Conservation (phyloP, 2,113 vertebrate genomes). For the Pterocles gutturalis region DNA sequence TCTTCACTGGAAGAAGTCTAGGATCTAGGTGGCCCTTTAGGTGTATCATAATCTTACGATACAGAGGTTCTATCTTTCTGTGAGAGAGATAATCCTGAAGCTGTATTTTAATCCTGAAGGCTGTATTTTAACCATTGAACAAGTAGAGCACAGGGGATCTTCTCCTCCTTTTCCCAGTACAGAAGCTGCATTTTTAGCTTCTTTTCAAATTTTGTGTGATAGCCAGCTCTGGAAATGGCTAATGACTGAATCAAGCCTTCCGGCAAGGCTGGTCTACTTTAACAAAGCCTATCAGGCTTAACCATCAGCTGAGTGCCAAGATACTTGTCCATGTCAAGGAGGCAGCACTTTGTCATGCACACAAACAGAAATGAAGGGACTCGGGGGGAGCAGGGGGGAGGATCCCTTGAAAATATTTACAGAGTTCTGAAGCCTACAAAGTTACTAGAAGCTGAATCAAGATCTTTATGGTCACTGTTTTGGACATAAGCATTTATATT, state of each 20-base stretch:
- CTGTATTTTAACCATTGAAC: background rate
- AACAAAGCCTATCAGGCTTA: background rate
- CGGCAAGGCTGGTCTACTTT: background rate
- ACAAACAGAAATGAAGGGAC: background rate
- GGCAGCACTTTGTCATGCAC: background rate
- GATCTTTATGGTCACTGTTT: background rate
- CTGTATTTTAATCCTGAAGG: background rate
- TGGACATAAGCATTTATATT: background rate
- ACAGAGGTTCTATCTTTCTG: background rate
- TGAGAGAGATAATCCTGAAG: background rate
- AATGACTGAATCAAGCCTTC: background rate
- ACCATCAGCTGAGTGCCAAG: background rate
- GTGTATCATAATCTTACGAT: background rate
- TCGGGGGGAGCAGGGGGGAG: rapidly evolving
- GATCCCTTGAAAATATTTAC: background rate
- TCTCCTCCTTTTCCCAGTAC: background rate
- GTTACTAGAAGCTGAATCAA: background rate
- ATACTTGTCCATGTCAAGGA: background rate
- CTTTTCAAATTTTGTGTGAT: background rate
- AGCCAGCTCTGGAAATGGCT: background rate
- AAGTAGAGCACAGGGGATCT: background rate
- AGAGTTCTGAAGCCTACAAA: background rate
- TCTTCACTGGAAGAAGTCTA: background rate
- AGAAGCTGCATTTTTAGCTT: background rate
- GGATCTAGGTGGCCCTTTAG: background rate